Evolutionary conservation across 2,888 invertebrate species (phyloP), one percentile per base, ranked within the genome.

Genomic region (Tiphia femorata): DNA sequence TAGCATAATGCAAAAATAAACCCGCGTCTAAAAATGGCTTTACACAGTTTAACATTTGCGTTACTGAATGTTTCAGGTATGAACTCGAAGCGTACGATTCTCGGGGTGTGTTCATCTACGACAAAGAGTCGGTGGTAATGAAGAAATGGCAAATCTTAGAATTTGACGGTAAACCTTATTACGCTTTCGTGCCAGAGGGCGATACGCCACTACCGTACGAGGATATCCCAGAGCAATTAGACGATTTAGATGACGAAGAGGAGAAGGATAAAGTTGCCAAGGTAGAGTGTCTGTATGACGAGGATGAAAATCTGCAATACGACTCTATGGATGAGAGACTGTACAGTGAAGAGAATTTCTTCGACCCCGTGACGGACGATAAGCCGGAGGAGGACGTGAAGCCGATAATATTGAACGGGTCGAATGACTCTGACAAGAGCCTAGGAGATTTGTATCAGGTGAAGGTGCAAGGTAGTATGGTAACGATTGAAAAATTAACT

Each of bases 71-170:
- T 83, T 83, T 75, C 82, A 83, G 83, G 64, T 75, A 62, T 30
- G 62, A 62, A 46, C 67, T 65, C 42, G 65, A 53, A 55, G 59
- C 43, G 40, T 66, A 64, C 49, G 42, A 64, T 25, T 54, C 67
- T 10, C 80, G 77, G 35, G 83, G 83, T 23, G 70, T 80, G 49
- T 83, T 83, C 64, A 72, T 79, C 67, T 80, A 76, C 70, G 79
- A 79, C 49, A 76, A 77, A 37, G 80, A 79, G 51, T 78, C 82
- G 12, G 71, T 83, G 38, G 72, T 81, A 8, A 83, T 83, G 83
- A 76, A 72, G 50, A 82, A 82, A 47, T 83, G 83, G 83, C 83
- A 83, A 53, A 82, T 83, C 52, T 66, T 83, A 55, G 83, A 83
- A 37, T 83, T 82, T 51, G 81, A 83, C 48, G 83, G 82, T 10